A percentile compares a stretch with the other conserved stretches of the same genome.
Conservation (phyloP, 2,113 vertebrate species). For the Brevimyrus niger region DNA sequence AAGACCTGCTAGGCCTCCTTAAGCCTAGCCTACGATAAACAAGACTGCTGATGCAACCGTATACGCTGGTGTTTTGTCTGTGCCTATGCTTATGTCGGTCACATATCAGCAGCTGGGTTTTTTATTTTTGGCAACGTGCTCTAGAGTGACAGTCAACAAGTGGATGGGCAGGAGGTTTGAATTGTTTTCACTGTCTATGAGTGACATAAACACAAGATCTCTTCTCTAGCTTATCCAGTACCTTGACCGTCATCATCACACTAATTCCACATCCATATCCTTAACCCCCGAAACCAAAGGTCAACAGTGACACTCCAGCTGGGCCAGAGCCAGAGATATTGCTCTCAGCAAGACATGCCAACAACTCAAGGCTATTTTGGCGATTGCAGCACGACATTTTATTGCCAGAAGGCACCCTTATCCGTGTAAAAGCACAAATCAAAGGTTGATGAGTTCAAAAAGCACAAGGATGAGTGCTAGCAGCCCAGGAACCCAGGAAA, state of each 20-base stretch:
- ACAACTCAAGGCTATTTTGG: not conserved
- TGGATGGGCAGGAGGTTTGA: not conserved
- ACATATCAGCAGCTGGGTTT: not conserved
- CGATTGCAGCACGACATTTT: not conserved
- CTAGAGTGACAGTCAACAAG: not conserved
- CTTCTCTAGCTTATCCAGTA: not conserved
- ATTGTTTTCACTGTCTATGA: not conserved
- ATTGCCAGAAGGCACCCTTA: not conserved
- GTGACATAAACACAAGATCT: not conserved
- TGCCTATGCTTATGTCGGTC: not conserved
- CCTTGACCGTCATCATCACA: not conserved
- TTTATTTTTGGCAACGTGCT: not conserved
- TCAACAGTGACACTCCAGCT: not conserved
- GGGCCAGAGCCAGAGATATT: not conserved
- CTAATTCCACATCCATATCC: not conserved
- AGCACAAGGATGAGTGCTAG: not conserved
- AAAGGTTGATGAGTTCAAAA: not conserved
- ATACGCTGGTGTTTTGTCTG: not conserved
- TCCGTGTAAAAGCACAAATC: not conserved
- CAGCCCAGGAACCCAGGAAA: not conserved
- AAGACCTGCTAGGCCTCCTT: not conserved
- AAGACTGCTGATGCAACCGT: not conserved
- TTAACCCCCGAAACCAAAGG: not conserved
- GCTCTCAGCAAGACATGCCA: not conserved
- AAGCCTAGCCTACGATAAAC: not conserved